Conservation (phyloP, 1,140 invertebrate genomes). For the Limonius californicus region DNA sequence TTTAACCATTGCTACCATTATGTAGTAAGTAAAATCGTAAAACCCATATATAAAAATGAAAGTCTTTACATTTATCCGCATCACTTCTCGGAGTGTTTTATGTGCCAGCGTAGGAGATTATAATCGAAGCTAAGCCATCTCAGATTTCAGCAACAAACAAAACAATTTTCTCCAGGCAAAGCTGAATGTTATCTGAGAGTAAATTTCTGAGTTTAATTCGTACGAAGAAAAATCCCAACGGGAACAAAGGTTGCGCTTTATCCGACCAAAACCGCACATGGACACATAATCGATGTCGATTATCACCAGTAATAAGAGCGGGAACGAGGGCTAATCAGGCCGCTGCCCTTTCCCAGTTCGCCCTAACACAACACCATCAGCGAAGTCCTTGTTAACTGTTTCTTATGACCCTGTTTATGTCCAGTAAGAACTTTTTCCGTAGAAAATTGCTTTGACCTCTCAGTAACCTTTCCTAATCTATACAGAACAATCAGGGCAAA, state of each 20-base stretch:
- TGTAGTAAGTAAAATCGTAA: no score
- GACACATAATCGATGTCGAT: constrained; percentile 12
- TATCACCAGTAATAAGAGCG: constrained; percentile 8
- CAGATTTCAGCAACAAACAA: no score
- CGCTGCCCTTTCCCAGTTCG: constrained; percentile 7
- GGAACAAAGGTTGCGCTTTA: not conserved
- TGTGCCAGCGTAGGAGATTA: no score
- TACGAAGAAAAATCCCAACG: not conserved
- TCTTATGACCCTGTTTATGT: constrained; percentile 10
- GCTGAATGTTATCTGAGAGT: not conserved
- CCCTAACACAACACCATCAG: not conserved
- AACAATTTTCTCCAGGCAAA: no score
- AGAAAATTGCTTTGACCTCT: constrained; percentile 1
- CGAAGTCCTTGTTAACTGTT: constrained; percentile 10
- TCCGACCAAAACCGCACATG: not conserved
- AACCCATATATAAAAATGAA: no score
- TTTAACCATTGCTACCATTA: no score
- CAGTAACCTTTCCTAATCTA: not conserved
- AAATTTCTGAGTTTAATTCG: not conserved
- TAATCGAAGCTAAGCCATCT: no score
- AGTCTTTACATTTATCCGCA: no score
- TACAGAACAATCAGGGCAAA: no score
- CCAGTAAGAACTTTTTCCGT: not conserved
- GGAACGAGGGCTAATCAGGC: constrained; percentile 7
- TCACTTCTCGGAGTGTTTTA: no score